A percentile compares a stretch with the other conserved stretches of the same genome.
phyloP scores from a whole-genome alignment of 2,113 vertebrate genomes.

The Dascyllus trimaculatus region DNA sequence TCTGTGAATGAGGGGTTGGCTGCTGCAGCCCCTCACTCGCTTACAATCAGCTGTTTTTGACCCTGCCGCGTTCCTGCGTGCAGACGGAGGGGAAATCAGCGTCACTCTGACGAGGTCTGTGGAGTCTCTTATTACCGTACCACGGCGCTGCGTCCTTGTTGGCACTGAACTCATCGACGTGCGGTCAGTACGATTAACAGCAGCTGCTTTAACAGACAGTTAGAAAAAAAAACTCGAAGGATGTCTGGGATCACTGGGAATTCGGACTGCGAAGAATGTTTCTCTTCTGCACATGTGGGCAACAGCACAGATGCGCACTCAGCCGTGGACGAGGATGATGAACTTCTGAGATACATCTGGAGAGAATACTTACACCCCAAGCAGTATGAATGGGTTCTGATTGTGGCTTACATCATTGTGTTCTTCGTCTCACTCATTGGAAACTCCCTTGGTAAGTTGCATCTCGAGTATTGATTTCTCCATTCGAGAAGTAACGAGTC shows the following conservation, averaged over 20 bases:
- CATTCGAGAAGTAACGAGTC: slow-evolving; percentile 10
- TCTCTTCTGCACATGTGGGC: slow-evolving; percentile 74
- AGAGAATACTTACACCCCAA: slow-evolving; percentile 95
- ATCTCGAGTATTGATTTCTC: background rate
- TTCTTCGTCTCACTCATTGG: slow-evolving; percentile 95
- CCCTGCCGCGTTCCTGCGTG: slow-evolving; percentile 7
- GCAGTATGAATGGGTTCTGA: slow-evolving; percentile 96
- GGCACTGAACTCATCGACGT: slow-evolving; percentile 17
- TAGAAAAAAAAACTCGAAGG: slow-evolving; percentile 44
- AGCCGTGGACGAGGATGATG: slow-evolving; percentile 90
- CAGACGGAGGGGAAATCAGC: slow-evolving; percentile 10
- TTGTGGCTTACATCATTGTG: slow-evolving; percentile 94
- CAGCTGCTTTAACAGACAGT: background rate
- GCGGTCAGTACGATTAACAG: slow-evolving; percentile 9
- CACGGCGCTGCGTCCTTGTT: background rate
- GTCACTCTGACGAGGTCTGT: slow-evolving; percentile 46
- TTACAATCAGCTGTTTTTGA: background rate
- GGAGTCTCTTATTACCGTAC: slow-evolving; percentile 21
- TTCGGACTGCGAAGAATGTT: slow-evolving; percentile 85
- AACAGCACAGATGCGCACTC: slow-evolving; percentile 84
- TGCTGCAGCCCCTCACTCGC: background rate
- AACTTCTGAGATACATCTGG: slow-evolving; percentile 96
- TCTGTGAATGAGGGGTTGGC: background rate
- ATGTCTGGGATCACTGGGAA: slow-evolving; percentile 87
- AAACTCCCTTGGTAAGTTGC: slow-evolving; percentile 93